A percentile compares a stretch with the other conserved stretches of the same genome.
phyloP scores from a whole-genome alignment of 2,797 vertebrate genomes.

The Podarcis siculus region DNA sequence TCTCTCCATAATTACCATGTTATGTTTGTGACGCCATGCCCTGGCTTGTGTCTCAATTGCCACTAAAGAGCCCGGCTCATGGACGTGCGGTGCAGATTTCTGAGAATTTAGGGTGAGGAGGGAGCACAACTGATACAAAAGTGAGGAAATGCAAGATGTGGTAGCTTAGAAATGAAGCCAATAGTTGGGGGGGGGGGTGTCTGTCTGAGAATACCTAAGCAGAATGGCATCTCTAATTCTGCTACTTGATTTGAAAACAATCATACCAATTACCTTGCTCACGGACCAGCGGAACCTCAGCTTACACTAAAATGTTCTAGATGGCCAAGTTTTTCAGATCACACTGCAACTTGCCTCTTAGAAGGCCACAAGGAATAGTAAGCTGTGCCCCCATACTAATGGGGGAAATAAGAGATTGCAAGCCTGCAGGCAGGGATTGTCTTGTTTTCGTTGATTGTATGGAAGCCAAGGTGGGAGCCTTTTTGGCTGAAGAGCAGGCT shows the following conservation, averaged over 20 bases:
- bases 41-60: constrained; percentile 8
- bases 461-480: too few relatives aligned
- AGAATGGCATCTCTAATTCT: neutral
- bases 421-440: too few relatives aligned
- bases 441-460: too few relatives aligned
- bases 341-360: neutral
- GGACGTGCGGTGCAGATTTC: neutral
- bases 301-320: neutral
- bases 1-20: constrained; percentile 25
- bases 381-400: neutral
- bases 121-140: neutral
- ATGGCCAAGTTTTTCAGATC: neutral
- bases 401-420: too few relatives aligned
- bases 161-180: neutral
- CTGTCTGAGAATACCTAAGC: neutral
- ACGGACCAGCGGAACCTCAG: neutral
- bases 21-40: neutral
- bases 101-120: neutral
- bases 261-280: neutral
- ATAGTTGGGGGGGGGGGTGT: neutral
- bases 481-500: too few relatives aligned
- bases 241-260: neutral
- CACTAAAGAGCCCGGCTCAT: constrained; percentile 8
- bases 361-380: neutral
- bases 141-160: neutral